Conservation (phyloP, 1,140 invertebrate species). For the Potamilus streckersoni region DNA sequence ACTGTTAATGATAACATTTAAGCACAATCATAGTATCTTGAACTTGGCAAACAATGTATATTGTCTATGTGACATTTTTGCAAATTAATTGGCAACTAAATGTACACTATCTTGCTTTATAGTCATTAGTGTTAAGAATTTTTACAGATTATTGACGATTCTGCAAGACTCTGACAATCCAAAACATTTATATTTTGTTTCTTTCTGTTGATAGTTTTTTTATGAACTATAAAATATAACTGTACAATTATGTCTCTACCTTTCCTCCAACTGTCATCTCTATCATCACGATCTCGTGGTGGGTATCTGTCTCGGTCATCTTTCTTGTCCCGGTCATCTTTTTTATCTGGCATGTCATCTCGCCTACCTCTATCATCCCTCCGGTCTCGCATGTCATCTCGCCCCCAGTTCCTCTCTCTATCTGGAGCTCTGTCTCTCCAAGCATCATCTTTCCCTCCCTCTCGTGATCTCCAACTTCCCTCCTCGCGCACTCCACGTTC, state of each 20-base stretch:
- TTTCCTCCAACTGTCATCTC: constrained; percentile 27
- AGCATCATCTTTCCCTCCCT: constrained; percentile 15
- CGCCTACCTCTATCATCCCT: constrained; percentile 17
- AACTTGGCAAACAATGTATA: too few relatives aligned
- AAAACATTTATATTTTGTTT: too few relatives aligned
- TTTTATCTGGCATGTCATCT: constrained; percentile 18
- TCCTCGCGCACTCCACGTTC: constrained; percentile 7
- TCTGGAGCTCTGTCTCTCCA: constrained; percentile 15
- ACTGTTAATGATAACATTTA: too few relatives aligned
- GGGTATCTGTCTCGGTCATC: constrained; percentile 20
- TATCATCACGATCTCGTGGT: constrained; percentile 21
- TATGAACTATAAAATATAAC: too few relatives aligned
- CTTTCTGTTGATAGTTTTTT: too few relatives aligned
- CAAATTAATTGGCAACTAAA: too few relatives aligned
- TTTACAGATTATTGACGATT: too few relatives aligned
- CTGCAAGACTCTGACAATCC: too few relatives aligned
- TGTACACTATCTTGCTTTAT: too few relatives aligned
- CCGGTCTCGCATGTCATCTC: constrained; percentile 7
- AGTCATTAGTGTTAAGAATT: too few relatives aligned
- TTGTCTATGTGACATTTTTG: too few relatives aligned
- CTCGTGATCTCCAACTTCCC: constrained; percentile 18
- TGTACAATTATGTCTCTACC: neutral
- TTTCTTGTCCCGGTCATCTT: constrained; percentile 8
- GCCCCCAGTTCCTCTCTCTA: constrained; percentile 9
- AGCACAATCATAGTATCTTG: too few relatives aligned